Evolutionary conservation across 2,888 invertebrate species (phyloP).

Genomic region (Conops quadrifasciatus): DNA sequence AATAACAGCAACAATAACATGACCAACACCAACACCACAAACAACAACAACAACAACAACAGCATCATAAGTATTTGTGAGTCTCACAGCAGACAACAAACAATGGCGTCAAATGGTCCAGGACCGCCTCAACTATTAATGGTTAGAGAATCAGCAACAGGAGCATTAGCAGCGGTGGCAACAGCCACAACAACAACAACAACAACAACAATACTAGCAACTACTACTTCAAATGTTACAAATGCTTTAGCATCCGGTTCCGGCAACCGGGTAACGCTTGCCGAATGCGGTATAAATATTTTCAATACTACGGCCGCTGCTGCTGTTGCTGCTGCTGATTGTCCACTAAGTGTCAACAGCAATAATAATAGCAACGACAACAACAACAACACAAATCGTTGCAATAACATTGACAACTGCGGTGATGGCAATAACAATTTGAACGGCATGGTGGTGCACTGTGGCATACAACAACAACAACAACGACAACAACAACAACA

Average conservation of each 20-base stretch:
- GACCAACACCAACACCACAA: constrained; percentile 5
- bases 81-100: constrained; percentile 41
- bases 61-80: constrained; percentile 46
- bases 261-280: constrained; percentile 10
- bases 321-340: constrained; percentile 2
- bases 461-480: constrained; percentile 42
- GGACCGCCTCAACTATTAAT: constrained; percentile 39
- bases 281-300: constrained; percentile 3
- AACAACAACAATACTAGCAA: constrained; percentile 46
- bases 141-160: constrained; percentile 37
- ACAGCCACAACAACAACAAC: constrained; percentile 46
- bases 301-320: constrained; percentile 2
- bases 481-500: constrained; percentile 43
- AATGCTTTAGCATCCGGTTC: constrained; percentile 39
- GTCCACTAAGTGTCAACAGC: constrained; percentile 27
- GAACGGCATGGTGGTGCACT: constrained; percentile 36
- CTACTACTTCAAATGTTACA: constrained; percentile 53
- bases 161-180: constrained; percentile 42
- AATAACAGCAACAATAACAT: constrained; percentile 45
- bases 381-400: constrained; percentile 23
- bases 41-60: constrained; percentile 41
- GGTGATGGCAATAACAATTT: constrained; percentile 26
- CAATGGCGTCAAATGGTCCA: constrained; percentile 38
- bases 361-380: constrained; percentile 31
- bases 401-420: no score